Evolutionary conservation across 1,140 invertebrate genomes (phyloP).

Genomic region (Drosophila sucinea): DNA sequence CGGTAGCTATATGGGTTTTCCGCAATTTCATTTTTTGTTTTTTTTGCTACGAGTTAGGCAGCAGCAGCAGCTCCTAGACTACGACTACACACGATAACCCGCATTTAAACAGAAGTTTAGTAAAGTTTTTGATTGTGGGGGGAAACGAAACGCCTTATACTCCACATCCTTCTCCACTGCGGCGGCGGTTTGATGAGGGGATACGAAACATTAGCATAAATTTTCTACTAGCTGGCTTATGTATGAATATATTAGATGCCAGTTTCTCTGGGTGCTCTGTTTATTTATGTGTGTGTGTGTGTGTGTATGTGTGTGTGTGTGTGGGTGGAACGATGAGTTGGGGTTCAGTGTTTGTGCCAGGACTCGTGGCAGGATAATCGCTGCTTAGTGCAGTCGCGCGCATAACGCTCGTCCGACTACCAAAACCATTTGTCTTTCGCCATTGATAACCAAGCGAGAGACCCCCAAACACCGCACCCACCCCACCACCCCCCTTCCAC

Average conservation of each 20-base stretch:
- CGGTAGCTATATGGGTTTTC: conserved; percentile 1
- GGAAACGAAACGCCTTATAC: too few species aligned
- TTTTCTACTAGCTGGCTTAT: conserved; percentile 63
- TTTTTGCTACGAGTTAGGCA: conserved; percentile 3
- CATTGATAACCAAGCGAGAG: conserved; percentile 57
- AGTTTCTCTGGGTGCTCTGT: conserved; percentile 31
- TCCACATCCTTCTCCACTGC: too few species aligned
- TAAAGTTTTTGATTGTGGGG: conserved; percentile 50
- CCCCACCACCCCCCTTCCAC: neutral
- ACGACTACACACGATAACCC: neutral
- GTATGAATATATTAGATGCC: conserved; percentile 73
- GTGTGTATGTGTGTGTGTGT: conserved; percentile 29
- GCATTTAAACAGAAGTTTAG: conserved; percentile 35
- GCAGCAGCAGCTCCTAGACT: too few species aligned
- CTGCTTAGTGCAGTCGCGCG: conserved; percentile 76
- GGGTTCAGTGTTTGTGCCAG: conserved; percentile 17
- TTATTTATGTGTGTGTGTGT: conserved; percentile 30
- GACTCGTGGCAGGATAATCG: conserved; percentile 67
- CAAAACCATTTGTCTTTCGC: conserved; percentile 53
- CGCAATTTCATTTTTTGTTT: neutral
- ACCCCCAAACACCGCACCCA: neutral
- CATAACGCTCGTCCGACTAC: conserved; percentile 54
- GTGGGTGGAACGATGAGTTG: too few species aligned
- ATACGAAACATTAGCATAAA: conserved; percentile 67
- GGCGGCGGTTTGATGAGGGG: conserved; percentile 10